A percentile compares a stretch with the other conserved stretches of the same genome.
These are phyloP conservation scores for Camponotus pennsylvanicus DNA, from an alignment of 1,140 invertebrate genomes.

Conservation along the genomic window DNA sequence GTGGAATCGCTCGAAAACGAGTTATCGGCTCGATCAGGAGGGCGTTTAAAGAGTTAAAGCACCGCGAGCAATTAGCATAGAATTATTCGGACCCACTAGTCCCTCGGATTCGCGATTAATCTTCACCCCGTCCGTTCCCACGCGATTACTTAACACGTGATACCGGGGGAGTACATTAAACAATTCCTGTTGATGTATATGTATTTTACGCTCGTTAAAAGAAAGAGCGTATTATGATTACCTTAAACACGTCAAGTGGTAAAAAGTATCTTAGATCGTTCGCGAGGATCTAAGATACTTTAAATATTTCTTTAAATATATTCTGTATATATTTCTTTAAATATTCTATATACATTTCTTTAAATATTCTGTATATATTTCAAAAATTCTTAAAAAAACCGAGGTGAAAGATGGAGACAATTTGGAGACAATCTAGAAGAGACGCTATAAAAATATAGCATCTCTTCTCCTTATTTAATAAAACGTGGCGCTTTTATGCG, in stretches of 20 bases:
- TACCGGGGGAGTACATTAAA: constrained; percentile 9
- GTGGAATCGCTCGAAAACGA: constrained; percentile 50
- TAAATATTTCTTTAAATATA: background rate
- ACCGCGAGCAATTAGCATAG: constrained; percentile 51
- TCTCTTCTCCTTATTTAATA: background rate
- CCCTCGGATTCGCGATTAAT: constrained; percentile 43
- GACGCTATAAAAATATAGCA: no score
- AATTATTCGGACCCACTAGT: constrained; percentile 42
- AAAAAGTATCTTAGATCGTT: background rate
- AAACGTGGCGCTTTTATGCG: background rate
- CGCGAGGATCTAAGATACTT: no score
- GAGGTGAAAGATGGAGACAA: background rate
- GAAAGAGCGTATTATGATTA: background rate
- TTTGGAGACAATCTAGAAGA: background rate
- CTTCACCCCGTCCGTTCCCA: constrained; percentile 32
- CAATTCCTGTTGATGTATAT: background rate
- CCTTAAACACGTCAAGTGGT: background rate
- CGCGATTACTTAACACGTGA: constrained; percentile 42
- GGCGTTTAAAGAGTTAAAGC: constrained; percentile 13
- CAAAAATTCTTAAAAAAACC: background rate
- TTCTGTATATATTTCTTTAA: no score
- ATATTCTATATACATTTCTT: no score
- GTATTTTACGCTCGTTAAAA: background rate
- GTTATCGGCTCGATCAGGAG: constrained; percentile 47
- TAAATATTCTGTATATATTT: background rate